Conservation (phyloP, 2,113 vertebrate species). For the Myotis lucifugus region DNA sequence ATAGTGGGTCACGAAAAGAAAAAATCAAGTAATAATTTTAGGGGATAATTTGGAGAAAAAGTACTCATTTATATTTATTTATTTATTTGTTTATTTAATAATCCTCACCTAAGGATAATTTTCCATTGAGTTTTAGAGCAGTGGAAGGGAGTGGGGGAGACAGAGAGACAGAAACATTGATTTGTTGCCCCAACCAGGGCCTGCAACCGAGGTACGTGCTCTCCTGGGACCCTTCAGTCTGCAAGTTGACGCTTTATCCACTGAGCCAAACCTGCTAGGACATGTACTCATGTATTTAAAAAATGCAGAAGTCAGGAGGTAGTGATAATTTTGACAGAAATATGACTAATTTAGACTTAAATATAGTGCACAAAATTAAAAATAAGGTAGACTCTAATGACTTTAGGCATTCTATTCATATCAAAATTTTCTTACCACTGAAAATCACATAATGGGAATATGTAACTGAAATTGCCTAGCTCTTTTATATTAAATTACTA, state of each 20-base stretch:
- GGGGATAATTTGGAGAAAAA: background rate
- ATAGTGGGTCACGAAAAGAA: background rate
- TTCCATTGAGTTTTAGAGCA: too few relatives aligned
- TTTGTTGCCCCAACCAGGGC: too few relatives aligned
- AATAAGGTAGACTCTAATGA: background rate
- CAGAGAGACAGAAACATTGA: too few relatives aligned
- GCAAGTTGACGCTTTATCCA: too few relatives aligned
- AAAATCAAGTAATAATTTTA: background rate
- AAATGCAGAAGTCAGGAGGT: background rate
- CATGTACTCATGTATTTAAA: background rate
- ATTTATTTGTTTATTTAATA: too few relatives aligned
- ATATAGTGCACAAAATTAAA: background rate
- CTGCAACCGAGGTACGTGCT: too few relatives aligned
- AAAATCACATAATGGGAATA: background rate
- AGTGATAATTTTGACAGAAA: background rate
- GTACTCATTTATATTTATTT: background rate
- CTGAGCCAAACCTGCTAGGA: too few relatives aligned
- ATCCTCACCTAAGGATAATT: too few relatives aligned
- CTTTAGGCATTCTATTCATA: background rate
- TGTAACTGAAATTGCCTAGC: background rate
- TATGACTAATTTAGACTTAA: background rate
- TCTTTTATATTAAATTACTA: slow-evolving; percentile 11
- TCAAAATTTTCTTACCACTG: background rate
- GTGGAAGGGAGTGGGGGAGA: too few relatives aligned
- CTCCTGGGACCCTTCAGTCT: too few relatives aligned